A percentile compares a stretch with the other conserved stretches of the same genome.
Conservation (phyloP, 1,140 invertebrate species). For the Coptotermes formosanus region DNA sequence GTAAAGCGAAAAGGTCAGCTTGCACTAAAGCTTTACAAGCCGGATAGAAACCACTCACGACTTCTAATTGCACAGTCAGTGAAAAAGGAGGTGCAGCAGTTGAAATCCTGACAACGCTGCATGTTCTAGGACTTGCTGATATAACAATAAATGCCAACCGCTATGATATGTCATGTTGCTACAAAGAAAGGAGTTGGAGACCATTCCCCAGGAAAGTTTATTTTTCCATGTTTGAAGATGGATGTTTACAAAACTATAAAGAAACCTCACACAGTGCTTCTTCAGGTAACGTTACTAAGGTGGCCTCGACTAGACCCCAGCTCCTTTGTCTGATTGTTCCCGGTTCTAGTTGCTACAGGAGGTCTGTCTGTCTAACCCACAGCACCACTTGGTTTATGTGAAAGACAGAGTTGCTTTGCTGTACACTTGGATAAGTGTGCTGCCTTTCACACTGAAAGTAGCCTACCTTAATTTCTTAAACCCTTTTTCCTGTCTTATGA, state of each 20-base stretch:
- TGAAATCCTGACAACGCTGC: background rate
- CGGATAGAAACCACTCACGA: background rate
- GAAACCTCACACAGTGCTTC: background rate
- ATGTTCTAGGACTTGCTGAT: background rate
- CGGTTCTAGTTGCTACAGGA: background rate
- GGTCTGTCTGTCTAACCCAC: background rate
- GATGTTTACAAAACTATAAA: background rate
- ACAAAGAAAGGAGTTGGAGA: background rate
- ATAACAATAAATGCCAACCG: background rate
- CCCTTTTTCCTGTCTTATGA: too few species aligned
- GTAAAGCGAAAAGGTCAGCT: too few species aligned
- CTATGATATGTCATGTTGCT: background rate
- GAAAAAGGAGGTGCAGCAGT: background rate
- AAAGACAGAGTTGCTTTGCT: too few species aligned
- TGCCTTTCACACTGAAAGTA: too few species aligned
- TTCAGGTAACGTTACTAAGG: background rate
- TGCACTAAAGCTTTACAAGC: background rate
- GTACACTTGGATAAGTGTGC: too few species aligned
- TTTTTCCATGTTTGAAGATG: background rate
- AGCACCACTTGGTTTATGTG: background rate
- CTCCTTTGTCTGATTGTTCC: background rate
- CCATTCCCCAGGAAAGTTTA: background rate
- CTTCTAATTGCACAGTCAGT: background rate
- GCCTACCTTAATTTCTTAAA: too few species aligned
- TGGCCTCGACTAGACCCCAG: background rate